Evolutionary conservation across 2,797 vertebrate genomes (phyloP), one percentile per base, ranked within the genome.

Genomic region (Enteromius afrohamiltoni): DNA sequence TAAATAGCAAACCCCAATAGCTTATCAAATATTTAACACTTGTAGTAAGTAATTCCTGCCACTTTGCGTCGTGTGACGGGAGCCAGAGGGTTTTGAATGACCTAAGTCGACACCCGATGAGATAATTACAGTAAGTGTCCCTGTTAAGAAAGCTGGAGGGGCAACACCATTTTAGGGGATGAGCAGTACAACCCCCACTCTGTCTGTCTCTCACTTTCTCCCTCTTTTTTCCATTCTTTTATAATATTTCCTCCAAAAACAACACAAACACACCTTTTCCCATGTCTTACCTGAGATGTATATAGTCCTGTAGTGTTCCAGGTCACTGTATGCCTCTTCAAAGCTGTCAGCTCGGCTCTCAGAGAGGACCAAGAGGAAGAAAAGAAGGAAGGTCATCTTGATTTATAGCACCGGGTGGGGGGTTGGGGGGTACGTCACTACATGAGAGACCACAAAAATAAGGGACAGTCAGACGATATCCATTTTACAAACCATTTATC

Each of bases 251-350:
- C 37, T 77, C 29, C 60, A 74, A 60, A 68, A 64, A 83, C 80
- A 62, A 19, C 7, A 34, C n/a, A 62, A 26, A 68, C 19, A 26
- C 29, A 80, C 45, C 34, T 8, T 34, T 70, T 42, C 8, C 23
- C 26, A 3, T 69, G 14, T 71, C 94, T 93, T 96, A 99, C 97
- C 98, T 93, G 94, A 94, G 87, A 98, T 93, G 77, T 97, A 97
- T 92, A 98, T 94, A 90, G 96, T 97, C 90, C 95, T 95, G 83
- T 96, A 95, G 86, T 93, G 91, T 80, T 95, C 94, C 91, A 95
- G 90, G 5, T 94, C 90, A 40, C 95, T 95, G 83, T 95, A 94
- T 82, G 94, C 95, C 19, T 88, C 80, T 85, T 95, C 92, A 79
- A 94, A 92, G 88, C 85, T 93, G 76, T 95, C 93, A 85, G 96